A percentile compares a stretch with the other conserved stretches of the same genome.
Evolutionary conservation across 2,797 vertebrate genomes (phyloP).

Genomic region (Falco peregrinus): DNA sequence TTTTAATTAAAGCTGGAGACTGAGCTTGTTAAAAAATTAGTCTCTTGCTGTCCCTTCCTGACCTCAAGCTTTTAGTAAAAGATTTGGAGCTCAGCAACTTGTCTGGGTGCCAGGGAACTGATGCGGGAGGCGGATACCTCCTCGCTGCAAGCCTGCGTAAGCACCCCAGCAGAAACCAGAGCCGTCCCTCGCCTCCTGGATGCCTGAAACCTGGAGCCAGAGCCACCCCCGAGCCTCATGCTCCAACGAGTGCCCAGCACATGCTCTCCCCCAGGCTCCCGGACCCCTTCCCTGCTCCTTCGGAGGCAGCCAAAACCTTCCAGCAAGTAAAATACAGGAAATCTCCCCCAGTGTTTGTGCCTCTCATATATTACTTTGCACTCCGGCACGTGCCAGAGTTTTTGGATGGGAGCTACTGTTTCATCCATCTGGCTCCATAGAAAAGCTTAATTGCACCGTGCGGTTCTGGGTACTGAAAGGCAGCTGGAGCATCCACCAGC

Average conservation of each 20-base stretch:
- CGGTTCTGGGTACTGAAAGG: neutral
- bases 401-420: neutral
- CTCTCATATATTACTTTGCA: neutral
- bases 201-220: neutral
- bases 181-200: neutral
- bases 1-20: neutral
- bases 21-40: neutral
- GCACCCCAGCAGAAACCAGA: neutral
- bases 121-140: neutral
- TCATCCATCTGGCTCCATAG: constrained; percentile 28
- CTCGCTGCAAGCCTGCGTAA: neutral
- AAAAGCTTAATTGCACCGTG: neutral
- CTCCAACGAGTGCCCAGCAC: accelerated
- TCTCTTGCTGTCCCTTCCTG: neutral
- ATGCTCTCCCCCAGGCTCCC: neutral
- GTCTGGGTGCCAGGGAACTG: neutral
- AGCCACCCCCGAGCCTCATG: neutral
- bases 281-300: neutral
- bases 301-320: neutral
- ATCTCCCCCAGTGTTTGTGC: accelerated
- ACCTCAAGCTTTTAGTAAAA: neutral
- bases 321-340: neutral
- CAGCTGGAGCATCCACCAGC: neutral
- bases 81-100: neutral
- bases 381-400: neutral